phyloP scores from a whole-genome alignment of 1,140 invertebrate genomes.

The Drosophila athabasca region DNA sequence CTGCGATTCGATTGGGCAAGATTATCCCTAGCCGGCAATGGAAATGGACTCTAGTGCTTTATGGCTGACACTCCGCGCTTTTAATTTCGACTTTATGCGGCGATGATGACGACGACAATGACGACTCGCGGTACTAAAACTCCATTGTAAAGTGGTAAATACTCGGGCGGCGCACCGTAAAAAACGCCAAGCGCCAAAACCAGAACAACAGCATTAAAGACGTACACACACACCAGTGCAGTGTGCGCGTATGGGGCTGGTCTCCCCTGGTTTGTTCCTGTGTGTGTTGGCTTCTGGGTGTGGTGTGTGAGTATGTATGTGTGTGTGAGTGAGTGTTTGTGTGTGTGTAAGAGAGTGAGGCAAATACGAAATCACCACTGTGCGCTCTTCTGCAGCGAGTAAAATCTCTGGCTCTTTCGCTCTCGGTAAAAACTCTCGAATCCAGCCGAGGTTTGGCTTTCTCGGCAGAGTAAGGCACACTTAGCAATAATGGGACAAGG shows the following conservation, averaged over 20 bases:
- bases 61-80: constrained; percentile 79
- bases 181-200: constrained; percentile 80
- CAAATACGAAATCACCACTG: constrained; percentile 78
- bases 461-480: background rate
- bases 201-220: constrained; percentile 76
- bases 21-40: constrained; percentile 46
- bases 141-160: constrained; percentile 82
- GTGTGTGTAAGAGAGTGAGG: constrained; percentile 47
- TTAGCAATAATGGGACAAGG: background rate
- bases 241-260: background rate
- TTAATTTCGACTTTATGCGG: constrained; percentile 82
- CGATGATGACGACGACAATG: constrained; percentile 82
- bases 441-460: no score
- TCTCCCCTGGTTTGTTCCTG: background rate
- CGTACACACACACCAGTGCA: constrained; percentile 40
- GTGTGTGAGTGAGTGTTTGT: constrained; percentile 16
- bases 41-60: constrained; percentile 55
- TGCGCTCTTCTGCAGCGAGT: constrained; percentile 53
- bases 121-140: constrained; percentile 81
- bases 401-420: constrained; percentile 67
- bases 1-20: constrained; percentile 20
- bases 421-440: constrained; percentile 44
- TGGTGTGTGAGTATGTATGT: constrained; percentile 4
- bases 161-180: constrained; percentile 81
- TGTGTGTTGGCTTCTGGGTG: constrained; percentile 4